Evolutionary conservation across 1,140 invertebrate genomes (phyloP), one percentile per base, ranked within the genome.

Genomic region (Mesaphorura yosii): DNA sequence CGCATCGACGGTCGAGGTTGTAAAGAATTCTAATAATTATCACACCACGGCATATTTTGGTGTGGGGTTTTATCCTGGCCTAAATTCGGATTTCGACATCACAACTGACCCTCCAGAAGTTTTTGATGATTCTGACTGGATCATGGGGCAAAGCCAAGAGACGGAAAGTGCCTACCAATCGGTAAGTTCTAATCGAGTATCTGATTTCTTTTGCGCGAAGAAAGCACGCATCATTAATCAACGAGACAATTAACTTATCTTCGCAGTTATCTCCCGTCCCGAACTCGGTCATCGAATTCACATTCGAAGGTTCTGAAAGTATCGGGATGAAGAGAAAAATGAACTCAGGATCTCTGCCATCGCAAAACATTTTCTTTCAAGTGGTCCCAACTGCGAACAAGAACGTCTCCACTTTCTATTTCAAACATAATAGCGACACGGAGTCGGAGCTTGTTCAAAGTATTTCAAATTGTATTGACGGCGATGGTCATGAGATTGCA

Each of bases 331-430:
- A 62, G 41, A 55, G 60, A 29, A 62, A 62, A 38, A 31, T 62
- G 47, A 49, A 53, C 37, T 26, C 56, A 50, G 50, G 38, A 20
- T 45, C 57, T 52, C 47, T 44, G 31, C 45, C 41, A 48, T 48
- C 41, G 25, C 46, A 44, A 7, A 7, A 34, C 28, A 22, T 26
- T 40, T 19, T 19, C 26, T 34, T 26, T 19, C 6, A 6, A 4
- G 45, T 27, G 20, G 28, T 53, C 29, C 31, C 40, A 54, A 26
- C 25, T 29, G 19, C 34, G 45, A 54, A 55, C 27, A 57, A 40
- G 22, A 59, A 62, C 48, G 57, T 62, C 54, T 62, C 60, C 57
- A 62, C 57, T 57, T 62, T 59, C 60, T 62, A 62, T 62, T 62
- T 62, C 57, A 62, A 62, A 39, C 60, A 62, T 59, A n/a, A n/a